A percentile compares a stretch with the other conserved stretches of the same genome.
These are phyloP conservation scores for Drosophila mayaguana DNA, from an alignment of 2,888 invertebrate species.

Conservation along the genomic window DNA sequence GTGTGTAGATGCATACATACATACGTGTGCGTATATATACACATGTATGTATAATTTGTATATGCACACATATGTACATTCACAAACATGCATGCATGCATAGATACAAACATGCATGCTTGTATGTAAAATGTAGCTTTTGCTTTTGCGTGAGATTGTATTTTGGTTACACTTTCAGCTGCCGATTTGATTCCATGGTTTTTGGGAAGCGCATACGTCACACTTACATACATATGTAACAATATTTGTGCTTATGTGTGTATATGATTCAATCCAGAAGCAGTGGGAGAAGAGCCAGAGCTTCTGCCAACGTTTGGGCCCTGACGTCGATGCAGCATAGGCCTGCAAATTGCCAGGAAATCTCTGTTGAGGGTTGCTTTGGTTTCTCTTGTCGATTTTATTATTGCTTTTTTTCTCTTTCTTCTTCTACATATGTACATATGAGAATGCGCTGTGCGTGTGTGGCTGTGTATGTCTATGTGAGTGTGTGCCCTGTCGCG, in stretches of 20 bases:
- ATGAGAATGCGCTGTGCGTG: too few species aligned
- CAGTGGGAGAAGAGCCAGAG: not conserved
- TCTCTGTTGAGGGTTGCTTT: conserved; percentile 61
- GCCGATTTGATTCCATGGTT: conserved; percentile 42
- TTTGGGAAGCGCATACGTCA: conserved; percentile 45
- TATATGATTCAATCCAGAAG: not conserved
- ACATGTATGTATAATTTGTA: not conserved
- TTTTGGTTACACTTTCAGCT: conserved; percentile 73
- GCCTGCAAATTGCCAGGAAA: conserved; percentile 68
- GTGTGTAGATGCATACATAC: conserved; percentile 27
- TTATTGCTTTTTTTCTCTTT: conserved; percentile 21
- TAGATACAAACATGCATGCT: not conserved
- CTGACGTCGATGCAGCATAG: conserved; percentile 36
- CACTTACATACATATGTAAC: conserved; percentile 23
- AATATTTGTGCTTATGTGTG: not conserved
- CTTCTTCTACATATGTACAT: not conserved
- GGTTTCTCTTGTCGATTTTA: conserved; percentile 40
- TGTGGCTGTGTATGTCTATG: not conserved
- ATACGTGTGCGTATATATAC: not conserved
- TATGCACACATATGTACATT: too few species aligned
- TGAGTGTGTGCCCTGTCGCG: conserved; percentile 20
- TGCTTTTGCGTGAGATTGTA: conserved; percentile 39
- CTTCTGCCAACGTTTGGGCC: conserved; percentile 1
- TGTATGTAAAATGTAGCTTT: conserved; percentile 27
- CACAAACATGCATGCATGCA: not conserved